Conservation (phyloP, 35 echinoderm and acorn worm species). For the Holothuria glaberrima region DNA sequence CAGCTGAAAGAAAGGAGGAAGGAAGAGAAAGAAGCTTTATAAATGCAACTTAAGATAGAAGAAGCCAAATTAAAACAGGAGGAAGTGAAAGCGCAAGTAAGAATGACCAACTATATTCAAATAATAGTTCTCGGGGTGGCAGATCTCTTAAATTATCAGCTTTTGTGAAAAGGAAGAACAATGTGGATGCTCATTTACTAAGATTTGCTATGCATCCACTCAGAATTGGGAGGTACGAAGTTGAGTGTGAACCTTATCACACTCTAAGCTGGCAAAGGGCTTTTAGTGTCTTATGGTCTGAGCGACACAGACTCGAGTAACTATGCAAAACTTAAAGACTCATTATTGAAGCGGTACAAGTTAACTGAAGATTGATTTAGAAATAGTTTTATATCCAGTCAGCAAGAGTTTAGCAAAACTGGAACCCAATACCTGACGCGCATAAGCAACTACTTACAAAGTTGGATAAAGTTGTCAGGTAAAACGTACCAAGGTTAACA, state of each 20-base stretch:
- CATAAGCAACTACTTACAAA: background rate
- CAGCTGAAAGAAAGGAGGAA: background rate
- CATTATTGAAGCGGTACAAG: slow-evolving; percentile 33
- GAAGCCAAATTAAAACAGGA: background rate
- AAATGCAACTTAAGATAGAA: slow-evolving; percentile 40
- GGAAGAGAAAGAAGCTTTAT: background rate
- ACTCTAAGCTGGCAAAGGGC: slow-evolving; percentile 33
- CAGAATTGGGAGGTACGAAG: slow-evolving; percentile 4
- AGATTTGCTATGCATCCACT: slow-evolving; percentile 50
- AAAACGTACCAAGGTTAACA: background rate
- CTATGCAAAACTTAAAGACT: slow-evolving; percentile 19
- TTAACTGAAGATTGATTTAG: slow-evolving; percentile 36
- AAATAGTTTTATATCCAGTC: slow-evolving; percentile 26
- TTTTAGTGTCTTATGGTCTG: slow-evolving; percentile 10
- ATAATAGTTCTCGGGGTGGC: background rate
- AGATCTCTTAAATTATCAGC: slow-evolving; percentile 44
- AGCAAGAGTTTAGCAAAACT: slow-evolving; percentile 45
- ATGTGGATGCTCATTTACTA: slow-evolving; percentile 36
- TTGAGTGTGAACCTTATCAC: slow-evolving; percentile 43
- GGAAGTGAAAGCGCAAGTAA: background rate
- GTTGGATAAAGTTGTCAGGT: slow-evolving; percentile 45
- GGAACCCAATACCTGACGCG: slow-evolving; percentile 40
- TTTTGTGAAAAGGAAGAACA: slow-evolving; percentile 15
- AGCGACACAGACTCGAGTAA: slow-evolving; percentile 24
- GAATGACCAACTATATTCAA: background rate